These are phyloP conservation scores for Sclerodermus sp. DNA, from an alignment of 2,888 invertebrate species.

Conservation along the genomic window DNA sequence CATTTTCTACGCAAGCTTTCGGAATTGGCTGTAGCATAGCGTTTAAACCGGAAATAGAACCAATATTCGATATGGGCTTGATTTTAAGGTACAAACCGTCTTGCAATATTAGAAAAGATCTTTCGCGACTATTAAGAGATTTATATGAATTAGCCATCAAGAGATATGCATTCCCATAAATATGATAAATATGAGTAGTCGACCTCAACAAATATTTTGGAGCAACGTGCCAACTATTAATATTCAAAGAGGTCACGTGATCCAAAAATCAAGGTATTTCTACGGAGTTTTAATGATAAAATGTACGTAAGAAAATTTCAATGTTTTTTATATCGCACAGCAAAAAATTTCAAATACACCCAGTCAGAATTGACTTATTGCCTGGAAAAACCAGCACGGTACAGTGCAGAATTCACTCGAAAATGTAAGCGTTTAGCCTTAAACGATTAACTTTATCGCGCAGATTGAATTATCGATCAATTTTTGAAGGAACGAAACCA, in stretches of 20 bases:
- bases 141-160: constrained; percentile 30
- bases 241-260: constrained; percentile 11
- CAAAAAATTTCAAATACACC: constrained; percentile 31
- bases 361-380: constrained; percentile 31
- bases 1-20: constrained; percentile 61
- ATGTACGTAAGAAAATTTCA: too few relatives aligned
- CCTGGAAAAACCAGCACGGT: constrained; percentile 20
- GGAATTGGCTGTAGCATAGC: constrained; percentile 70
- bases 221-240: constrained; percentile 21
- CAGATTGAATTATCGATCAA: not conserved
- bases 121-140: not conserved
- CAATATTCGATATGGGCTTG: constrained; percentile 63
- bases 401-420: constrained; percentile 31
- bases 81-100: constrained; percentile 67
- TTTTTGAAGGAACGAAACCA: constrained; percentile 39
- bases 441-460: not conserved
- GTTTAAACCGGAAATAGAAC: constrained; percentile 64
- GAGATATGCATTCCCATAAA: constrained; percentile 46
- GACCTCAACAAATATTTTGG: constrained; percentile 60
- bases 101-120: not conserved
- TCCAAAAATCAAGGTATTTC: constrained; percentile 7
- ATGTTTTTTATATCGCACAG: constrained; percentile 13
- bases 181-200: constrained; percentile 63
- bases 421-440: constrained; percentile 29
- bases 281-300: not conserved